A percentile compares a stretch with the other conserved stretches of the same genome.
These are phyloP conservation scores for Pygocentrus nattereri DNA, from an alignment of 2,797 vertebrate genomes.

Conservation along the genomic window DNA sequence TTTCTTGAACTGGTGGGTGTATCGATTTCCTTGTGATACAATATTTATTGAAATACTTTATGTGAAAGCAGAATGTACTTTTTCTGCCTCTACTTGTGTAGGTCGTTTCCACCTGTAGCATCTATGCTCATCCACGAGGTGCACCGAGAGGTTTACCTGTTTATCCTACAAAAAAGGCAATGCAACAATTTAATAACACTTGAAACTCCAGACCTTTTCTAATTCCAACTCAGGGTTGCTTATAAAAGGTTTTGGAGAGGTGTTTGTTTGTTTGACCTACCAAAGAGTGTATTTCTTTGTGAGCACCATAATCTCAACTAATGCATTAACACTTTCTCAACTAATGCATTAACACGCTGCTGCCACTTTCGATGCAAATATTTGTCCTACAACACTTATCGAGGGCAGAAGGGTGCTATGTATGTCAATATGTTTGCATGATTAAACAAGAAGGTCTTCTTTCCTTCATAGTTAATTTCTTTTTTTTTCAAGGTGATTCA, in stretches of 20 bases:
- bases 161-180: background rate
- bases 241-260: slow-evolving; percentile 6
- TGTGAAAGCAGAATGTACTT: background rate
- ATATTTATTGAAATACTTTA: background rate
- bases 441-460: background rate
- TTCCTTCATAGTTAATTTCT: background rate
- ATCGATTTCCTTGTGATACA: background rate
- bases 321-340: slow-evolving; percentile 13
- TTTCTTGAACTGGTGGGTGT: background rate
- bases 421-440: background rate
- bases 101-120: too few relatives aligned
- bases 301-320: background rate
- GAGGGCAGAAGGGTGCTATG: background rate
- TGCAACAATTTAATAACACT: background rate
- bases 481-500: background rate
- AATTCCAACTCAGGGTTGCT: background rate
- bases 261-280: slow-evolving; percentile 3
- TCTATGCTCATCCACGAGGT: background rate
- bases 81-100: too few relatives aligned
- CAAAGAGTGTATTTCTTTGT: background rate
- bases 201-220: background rate
- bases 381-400: background rate
- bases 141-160: background rate
- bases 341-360: slow-evolving; percentile 2
- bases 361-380: slow-evolving; percentile 4